Conservation (phyloP, 1,140 invertebrate species). For the Hestina assimilis region DNA sequence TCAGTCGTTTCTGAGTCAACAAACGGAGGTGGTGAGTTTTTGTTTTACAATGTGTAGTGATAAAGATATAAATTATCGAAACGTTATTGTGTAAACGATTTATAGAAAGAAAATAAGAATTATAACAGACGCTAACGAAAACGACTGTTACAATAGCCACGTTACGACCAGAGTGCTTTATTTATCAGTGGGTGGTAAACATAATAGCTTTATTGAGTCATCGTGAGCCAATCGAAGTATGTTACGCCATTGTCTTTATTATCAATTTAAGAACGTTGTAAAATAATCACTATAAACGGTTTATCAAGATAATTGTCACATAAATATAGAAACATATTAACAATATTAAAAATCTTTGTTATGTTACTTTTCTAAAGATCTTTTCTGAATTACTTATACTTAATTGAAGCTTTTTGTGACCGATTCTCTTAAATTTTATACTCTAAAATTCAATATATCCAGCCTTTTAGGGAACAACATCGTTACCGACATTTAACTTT, state of each 20-base stretch:
- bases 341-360: too few relatives aligned
- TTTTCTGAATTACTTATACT: too few relatives aligned
- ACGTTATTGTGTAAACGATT: not conserved
- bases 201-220: slow-evolving; percentile 57
- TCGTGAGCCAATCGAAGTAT: slow-evolving; percentile 43
- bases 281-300: not conserved
- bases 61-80: not conserved
- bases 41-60: too few relatives aligned
- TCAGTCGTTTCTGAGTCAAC: too few relatives aligned
- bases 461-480: too few relatives aligned
- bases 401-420: too few relatives aligned
- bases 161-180: slow-evolving; percentile 52
- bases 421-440: too few relatives aligned
- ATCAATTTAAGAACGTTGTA: slow-evolving; percentile 16
- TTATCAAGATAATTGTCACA: not conserved
- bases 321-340: too few relatives aligned
- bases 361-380: too few relatives aligned
- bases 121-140: slow-evolving; percentile 22
- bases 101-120: not conserved
- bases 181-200: slow-evolving; percentile 55
- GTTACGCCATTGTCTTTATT: slow-evolving; percentile 27
- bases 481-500: too few relatives aligned
- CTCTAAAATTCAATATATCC: too few relatives aligned
- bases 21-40: too few relatives aligned
- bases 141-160: slow-evolving; percentile 35